A percentile compares a stretch with the other conserved stretches of the same genome.
phyloP scores from a whole-genome alignment of 2,113 vertebrate genomes.

The Psittacula cyanocephala region DNA sequence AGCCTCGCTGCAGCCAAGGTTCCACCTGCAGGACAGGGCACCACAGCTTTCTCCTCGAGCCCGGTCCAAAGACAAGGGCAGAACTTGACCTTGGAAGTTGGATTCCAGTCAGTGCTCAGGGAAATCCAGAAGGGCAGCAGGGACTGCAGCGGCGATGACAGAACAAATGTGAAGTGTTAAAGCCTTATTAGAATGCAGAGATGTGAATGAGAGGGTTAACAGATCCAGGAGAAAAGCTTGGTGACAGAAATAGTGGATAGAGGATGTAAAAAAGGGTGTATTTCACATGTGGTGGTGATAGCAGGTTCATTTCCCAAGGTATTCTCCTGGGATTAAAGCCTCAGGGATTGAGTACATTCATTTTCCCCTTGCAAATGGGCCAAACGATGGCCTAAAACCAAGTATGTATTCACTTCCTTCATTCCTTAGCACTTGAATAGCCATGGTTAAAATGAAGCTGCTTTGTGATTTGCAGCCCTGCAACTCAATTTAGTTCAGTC shows the following conservation, averaged over 20 bases:
- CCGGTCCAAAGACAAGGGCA: background rate
- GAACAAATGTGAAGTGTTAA: background rate
- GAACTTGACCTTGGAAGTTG: background rate
- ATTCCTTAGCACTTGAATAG: conserved; percentile 43
- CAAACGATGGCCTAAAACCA: conserved; percentile 1
- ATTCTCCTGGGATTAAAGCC: background rate
- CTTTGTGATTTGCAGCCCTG: conserved; percentile 25
- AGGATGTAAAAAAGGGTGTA: background rate
- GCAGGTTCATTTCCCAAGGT: background rate
- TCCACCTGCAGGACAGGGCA: background rate
- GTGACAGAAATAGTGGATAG: background rate
- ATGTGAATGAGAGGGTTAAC: background rate
- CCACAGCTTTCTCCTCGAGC: background rate
- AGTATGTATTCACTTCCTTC: conserved; percentile 43
- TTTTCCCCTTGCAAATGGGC: conserved; percentile 13
- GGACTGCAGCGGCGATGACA: rapidly evolving
- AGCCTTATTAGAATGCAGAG: background rate
- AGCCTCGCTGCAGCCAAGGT: background rate
- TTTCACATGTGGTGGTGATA: background rate
- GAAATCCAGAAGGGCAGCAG: background rate
- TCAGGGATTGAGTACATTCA: background rate
- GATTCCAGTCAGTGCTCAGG: background rate
- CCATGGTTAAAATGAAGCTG: conserved; percentile 34
- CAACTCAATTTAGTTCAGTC: conserved; percentile 14
- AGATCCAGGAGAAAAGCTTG: background rate